phyloP scores from a whole-genome alignment of 2,888 invertebrate genomes.

The Drosophila anomalata region DNA sequence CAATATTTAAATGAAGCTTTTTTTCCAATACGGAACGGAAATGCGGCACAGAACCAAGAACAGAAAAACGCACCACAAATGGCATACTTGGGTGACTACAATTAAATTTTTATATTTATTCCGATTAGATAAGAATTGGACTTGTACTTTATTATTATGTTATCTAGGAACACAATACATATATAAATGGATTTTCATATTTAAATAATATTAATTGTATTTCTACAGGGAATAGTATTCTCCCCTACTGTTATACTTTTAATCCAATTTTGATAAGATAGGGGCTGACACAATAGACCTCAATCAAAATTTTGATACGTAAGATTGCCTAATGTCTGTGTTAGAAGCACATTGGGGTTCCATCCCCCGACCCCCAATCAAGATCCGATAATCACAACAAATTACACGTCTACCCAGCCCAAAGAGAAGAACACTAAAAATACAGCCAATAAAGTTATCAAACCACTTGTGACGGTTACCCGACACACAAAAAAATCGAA shows the following conservation, averaged over 20 bases:
- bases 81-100: slow-evolving; percentile 24
- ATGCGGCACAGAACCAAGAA: slow-evolving; percentile 66
- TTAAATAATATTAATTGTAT: neutral
- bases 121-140: slow-evolving; percentile 28
- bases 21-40: slow-evolving; percentile 70
- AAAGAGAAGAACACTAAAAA: slow-evolving; percentile 22
- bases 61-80: slow-evolving; percentile 33
- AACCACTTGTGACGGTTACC: slow-evolving; percentile 54
- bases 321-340: neutral
- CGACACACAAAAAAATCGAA: slow-evolving; percentile 25
- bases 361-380: slow-evolving; percentile 33
- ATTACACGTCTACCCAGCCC: slow-evolving; percentile 45
- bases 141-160: neutral
- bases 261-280: slow-evolving; percentile 35
- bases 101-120: slow-evolving; percentile 16
- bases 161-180: neutral
- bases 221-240: neutral
- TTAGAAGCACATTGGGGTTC: neutral
- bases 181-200: neutral
- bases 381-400: slow-evolving; percentile 60
- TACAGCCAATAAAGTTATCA: slow-evolving; percentile 64
- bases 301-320: slow-evolving; percentile 25
- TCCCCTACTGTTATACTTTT: neutral
- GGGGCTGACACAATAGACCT: slow-evolving; percentile 17
- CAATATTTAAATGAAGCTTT: slow-evolving; percentile 34